Evolutionary conservation across 2,113 vertebrate genomes (phyloP), one percentile per base, ranked within the genome.

Genomic region (Gobio gobio): DNA sequence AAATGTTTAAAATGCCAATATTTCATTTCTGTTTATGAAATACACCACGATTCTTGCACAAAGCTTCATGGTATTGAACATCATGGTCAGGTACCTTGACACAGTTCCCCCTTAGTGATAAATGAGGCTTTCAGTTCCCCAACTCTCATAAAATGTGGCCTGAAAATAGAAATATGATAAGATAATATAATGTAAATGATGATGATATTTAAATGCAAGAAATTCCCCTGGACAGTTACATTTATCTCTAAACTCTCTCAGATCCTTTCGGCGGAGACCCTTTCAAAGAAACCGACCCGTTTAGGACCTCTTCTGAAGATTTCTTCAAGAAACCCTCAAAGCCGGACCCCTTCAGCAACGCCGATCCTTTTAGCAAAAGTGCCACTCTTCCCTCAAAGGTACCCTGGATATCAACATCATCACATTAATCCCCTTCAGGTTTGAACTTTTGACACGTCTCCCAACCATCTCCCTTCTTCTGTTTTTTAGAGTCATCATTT

Each of bases 251-350:
- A 77, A 22, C n/a, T 49, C 33, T 26, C 73, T 10, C 87, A 99
- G 98, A 99, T 94, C 98, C 98, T 0, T 99, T 99, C 78, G 98
- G 97, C 49, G 97, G 95, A 10, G 98, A 99, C 86, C 98, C 98
- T 0, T 99, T 99, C 89, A 99, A 97, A 93, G 97, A 99, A 91
- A 95, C 94, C 0, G 97, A 99, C 89, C 97, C 97, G 0, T 99
- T 99, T 92, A 96, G 92, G 73, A 91, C 93, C 14, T 94, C 94
- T 3, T 93, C 96, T 0, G 97, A 98, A 10, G 97, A 99, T 90
- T 99, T 99, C 92, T 98, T 99, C 87, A 98, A 97, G 92, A 98
- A 97, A 83, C 95, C 94, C 9, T 91, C 93, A 56, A 98, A 97
- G 93, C 92, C 93, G 0, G 98, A 99, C 87, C 97, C 97, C 0